Evolutionary conservation across 2,113 vertebrate species (phyloP).

Genomic region (Oncorhynchus mykiss): DNA sequence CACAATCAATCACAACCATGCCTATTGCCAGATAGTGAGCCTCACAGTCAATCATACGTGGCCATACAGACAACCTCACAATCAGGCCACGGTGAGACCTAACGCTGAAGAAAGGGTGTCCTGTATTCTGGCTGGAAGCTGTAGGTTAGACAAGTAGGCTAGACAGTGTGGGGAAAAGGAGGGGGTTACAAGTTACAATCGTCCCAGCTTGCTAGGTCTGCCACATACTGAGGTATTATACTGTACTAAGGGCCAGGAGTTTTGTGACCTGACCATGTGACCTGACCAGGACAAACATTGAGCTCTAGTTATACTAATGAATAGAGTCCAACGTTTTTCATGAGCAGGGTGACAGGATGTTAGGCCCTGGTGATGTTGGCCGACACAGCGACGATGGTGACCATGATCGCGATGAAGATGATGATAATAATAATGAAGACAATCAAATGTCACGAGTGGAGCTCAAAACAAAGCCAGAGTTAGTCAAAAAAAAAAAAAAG

Average conservation of each 20-base stretch:
- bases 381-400: slow-evolving; percentile 58
- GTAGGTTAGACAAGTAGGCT: neutral
- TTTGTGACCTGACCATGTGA: too few species aligned
- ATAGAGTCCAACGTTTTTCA: neutral
- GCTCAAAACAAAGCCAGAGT: slow-evolving; percentile 91
- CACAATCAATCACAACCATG: slow-evolving; percentile 5
- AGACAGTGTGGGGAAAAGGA: slow-evolving; percentile 23
- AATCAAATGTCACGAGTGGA: slow-evolving; percentile 96
- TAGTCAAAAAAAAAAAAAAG: slow-evolving; percentile 53
- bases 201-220: slow-evolving; percentile 70
- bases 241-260: too few species aligned
- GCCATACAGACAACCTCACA: slow-evolving; percentile 48
- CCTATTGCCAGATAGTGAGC: slow-evolving; percentile 32
- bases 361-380: neutral
- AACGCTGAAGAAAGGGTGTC: slow-evolving; percentile 60
- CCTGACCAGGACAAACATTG: too few species aligned
- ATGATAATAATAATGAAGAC: slow-evolving; percentile 85
- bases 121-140: slow-evolving; percentile 5
- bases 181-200: slow-evolving; percentile 55
- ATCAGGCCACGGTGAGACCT: slow-evolving; percentile 41
- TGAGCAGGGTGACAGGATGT: too few species aligned
- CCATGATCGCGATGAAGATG: slow-evolving; percentile 81
- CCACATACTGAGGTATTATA: slow-evolving; percentile 29
- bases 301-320: neutral
- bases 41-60: slow-evolving; percentile 48